Percentiles rank a stretch among this genome's conserved stretches.
These are phyloP conservation scores for Solenodon paradoxus DNA, from an alignment of 2,113 vertebrate species.

Conservation along the genomic window DNA sequence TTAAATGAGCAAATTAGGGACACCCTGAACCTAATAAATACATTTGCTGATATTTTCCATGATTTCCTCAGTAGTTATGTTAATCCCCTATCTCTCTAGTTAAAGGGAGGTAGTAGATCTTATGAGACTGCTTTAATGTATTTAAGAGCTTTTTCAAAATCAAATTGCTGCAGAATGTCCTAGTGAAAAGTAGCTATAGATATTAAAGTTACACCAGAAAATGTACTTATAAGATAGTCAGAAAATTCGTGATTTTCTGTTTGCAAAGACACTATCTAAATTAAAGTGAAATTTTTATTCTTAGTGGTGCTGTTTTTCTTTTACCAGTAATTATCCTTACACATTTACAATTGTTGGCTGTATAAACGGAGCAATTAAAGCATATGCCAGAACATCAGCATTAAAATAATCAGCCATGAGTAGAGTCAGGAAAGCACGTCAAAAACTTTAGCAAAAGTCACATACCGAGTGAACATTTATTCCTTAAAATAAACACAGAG, in stretches of 20 bases:
- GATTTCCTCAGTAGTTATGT: background rate
- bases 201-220: slow-evolving; percentile 16
- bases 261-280: background rate
- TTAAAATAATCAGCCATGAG: slow-evolving; percentile 9
- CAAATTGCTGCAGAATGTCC: background rate
- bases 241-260: background rate
- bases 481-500: slow-evolving; percentile 25
- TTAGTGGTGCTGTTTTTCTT: slow-evolving; percentile 18
- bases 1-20: slow-evolving; percentile 15
- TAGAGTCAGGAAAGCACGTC: background rate
- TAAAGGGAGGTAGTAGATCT: background rate
- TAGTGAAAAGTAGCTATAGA: background rate
- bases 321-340: slow-evolving; percentile 21
- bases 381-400: background rate
- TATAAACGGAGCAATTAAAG: background rate
- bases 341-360: background rate
- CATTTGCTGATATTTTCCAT: background rate
- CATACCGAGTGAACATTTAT: slow-evolving; percentile 53
- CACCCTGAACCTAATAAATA: background rate
- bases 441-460: background rate
- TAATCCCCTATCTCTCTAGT: background rate
- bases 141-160: background rate
- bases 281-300: background rate
- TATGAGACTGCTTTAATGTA: background rate
- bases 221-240: background rate